Evolutionary conservation across 53 echinoderm and acorn worm genomes (phyloP).

Genomic region (Paracentrotus lividus): DNA sequence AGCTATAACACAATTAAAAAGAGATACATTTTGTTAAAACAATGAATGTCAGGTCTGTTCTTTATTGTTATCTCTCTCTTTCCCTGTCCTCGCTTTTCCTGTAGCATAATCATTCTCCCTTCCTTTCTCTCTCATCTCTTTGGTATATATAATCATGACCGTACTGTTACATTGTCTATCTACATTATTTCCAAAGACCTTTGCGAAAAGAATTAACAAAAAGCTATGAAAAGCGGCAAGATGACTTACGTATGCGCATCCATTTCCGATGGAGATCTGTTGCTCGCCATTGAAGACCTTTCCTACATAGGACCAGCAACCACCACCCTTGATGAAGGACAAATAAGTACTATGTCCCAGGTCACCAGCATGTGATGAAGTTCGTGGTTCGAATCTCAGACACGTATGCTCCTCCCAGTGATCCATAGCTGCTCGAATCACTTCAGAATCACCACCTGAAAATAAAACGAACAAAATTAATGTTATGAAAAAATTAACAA

Average conservation of each 20-base stretch:
- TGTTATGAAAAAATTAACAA: not conserved
- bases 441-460: constrained; percentile 42
- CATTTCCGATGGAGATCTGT: constrained; percentile 72
- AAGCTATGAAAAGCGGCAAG: too few species aligned
- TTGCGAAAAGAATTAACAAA: not conserved
- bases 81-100: not conserved
- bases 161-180: not conserved
- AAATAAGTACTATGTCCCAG: constrained; percentile 66
- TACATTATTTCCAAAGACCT: not conserved
- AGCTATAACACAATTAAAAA: constrained; percentile 32
- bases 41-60: not conserved
- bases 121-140: not conserved
- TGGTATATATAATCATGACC: not conserved
- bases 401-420: constrained; percentile 74
- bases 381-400: constrained; percentile 65
- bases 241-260: constrained; percentile 68
- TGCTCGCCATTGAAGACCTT: constrained; percentile 46
- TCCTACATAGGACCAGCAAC: constrained; percentile 77
- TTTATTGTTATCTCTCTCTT: not conserved
- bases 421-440: constrained; percentile 68
- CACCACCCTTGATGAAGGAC: constrained; percentile 68
- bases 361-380: constrained; percentile 29
- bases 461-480: not conserved
- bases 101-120: not conserved
- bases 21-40: not conserved